Evolutionary conservation across 1,140 invertebrate species (phyloP), one percentile per base, ranked within the genome.

Genomic region (Macrocentrus cingulum): DNA sequence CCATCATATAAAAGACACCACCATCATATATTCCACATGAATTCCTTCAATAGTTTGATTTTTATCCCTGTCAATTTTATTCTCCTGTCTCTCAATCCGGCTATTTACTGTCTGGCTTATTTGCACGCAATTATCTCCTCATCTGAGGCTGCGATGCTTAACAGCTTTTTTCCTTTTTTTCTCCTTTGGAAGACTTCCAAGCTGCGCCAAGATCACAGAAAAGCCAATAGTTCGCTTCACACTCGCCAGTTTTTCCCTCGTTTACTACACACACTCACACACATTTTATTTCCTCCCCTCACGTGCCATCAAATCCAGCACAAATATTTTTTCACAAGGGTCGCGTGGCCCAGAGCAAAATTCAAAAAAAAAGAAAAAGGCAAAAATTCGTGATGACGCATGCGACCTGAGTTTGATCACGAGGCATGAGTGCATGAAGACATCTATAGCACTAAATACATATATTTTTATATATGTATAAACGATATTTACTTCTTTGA

Each of bases 381-480:
- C 25, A 25, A 29, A 49, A 48, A 19, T 34, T 32, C 41, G 42
- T 19, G 29, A 48, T 25, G 16, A 32, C n/a, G 45, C 44, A 41
- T 57, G 51, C 29, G 9, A 44, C 18, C 29, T 32, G 29, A 45
- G 34, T 41, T 57, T 32, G 18, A 42, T 50, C 48, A 59, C 44
- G 34, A 53, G 54, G 54, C 54, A 56, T 56, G 54, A 34, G 23
- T 15, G 44, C 44, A 44, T 32, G 37, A 13, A 49, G 50, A 22
- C 42, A 44, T 25, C 13, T 18, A 29, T 29, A 29, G 4, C 4
- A 5, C 4, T 29, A 29, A 5, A 9, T 29, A 29, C 25, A 29
- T 29, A 9, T 9, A 29, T 29, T 5, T 29, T 4, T 29, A 29
- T 29, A 29, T 29, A 29, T 29, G 4, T 46, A 29, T n/a, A 18